Base-by-base conservation (phyloP, 2,797 vertebrate genomes). In the Chiropotes sagulatus region DNA sequence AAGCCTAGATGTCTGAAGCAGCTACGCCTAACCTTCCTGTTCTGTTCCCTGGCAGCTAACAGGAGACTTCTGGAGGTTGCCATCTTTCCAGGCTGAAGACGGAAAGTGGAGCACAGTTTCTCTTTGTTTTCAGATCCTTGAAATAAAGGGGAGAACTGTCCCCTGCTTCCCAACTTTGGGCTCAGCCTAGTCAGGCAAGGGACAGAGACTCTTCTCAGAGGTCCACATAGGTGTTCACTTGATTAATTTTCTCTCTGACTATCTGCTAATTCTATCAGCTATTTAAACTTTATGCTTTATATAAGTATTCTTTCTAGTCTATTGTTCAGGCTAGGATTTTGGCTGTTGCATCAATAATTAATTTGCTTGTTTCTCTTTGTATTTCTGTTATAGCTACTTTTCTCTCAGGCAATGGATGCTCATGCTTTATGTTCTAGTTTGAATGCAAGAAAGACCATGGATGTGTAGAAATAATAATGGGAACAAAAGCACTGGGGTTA, bases 81-180 rank as follows among this genome's bases (percentile, higher is more conserved):
- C 17, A 26, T 88, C 52, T 64, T 64, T 30, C 22, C 3, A 52
- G 54, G 46, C 22, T n/a, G 33, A 80, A 46, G 11, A 67, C 26
- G 14, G 7, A 24, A 79, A 52, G 24, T n/a, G 30, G n/a, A 11
- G 0, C n/a, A 50, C 24, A 57, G 30, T 4, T 7, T 22, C 13
- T 46, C 24, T 39, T 58, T 44, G 26, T 33, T 78, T 64, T 58
- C 33, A 88, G 44, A 75, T 64, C 5, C 13, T 4, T 83, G 70
- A 86, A 70, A 58, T 61, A 39, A 61, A 50, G 2, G 6, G 8
- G 11, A 46, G 19, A 73, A 41, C 6, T 64, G 4, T 41, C 1
- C 20, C 0, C 4, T 2, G 0, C 6, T 7, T 24, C 8, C 7
- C 2, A 84, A 4, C 1, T 0, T 33, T 67, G 20, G 28, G 3